phyloP scores from a whole-genome alignment of 2,797 vertebrate genomes.

The Cryptoprocta ferox region DNA sequence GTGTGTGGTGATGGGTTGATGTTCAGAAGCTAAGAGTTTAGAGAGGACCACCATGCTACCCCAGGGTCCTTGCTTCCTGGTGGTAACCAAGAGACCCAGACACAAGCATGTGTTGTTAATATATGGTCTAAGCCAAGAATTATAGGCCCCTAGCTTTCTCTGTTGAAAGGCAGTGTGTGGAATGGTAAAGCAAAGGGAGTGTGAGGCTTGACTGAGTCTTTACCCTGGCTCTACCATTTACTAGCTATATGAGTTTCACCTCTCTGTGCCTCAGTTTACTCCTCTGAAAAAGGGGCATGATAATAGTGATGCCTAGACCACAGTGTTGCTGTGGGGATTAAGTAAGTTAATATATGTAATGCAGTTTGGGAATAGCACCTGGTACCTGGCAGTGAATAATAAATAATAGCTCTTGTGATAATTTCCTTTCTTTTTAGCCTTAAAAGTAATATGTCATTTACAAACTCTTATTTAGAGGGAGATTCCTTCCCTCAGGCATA shows the following conservation, averaged over 20 bases:
- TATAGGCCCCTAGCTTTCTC: background rate
- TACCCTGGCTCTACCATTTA: background rate
- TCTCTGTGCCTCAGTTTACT: constrained; percentile 6
- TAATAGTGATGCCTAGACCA: background rate
- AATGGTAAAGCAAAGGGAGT: background rate
- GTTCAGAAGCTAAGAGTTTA: constrained; percentile 28
- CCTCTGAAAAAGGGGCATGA: background rate
- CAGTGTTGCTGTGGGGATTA: background rate
- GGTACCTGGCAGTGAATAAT: background rate
- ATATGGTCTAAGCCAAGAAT: background rate
- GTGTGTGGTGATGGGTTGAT: constrained; percentile 43
- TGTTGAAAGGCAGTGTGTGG: background rate
- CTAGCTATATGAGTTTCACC: background rate
- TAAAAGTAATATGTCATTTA: background rate
- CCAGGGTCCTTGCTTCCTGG: constrained; percentile 8
- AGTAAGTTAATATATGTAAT: background rate
- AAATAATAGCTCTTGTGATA: background rate
- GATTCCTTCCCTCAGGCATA: background rate
- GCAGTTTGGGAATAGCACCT: background rate
- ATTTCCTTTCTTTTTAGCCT: constrained; percentile 47
- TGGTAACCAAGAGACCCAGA: constrained; percentile 47
- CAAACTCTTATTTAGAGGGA: background rate
- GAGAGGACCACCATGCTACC: constrained; percentile 48
- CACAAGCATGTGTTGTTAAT: background rate
- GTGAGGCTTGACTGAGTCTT: background rate